These are phyloP conservation scores for Helicolenus hilgendorfi DNA, from an alignment of 2,797 vertebrate species.

Conservation along the genomic window DNA sequence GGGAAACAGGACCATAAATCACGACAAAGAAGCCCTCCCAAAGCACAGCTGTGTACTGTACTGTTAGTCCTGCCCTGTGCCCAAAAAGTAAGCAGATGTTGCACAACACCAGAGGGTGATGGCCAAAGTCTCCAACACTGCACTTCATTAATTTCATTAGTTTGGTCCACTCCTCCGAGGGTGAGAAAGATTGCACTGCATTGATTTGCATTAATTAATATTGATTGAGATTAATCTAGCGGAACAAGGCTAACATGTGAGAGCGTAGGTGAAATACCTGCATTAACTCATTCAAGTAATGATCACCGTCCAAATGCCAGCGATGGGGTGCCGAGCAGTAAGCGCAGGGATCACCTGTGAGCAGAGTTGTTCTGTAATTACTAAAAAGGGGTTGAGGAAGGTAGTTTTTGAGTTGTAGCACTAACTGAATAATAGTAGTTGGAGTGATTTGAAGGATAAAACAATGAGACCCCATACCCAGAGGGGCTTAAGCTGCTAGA, in stretches of 20 bases:
- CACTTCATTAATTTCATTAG: slow-evolving; percentile 82
- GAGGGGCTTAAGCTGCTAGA: background rate
- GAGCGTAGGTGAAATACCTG: slow-evolving; percentile 54
- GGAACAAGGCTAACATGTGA: slow-evolving; percentile 56
- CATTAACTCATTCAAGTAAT: slow-evolving; percentile 24
- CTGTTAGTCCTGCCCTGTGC: slow-evolving; percentile 3
- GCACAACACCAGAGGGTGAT: slow-evolving; percentile 23
- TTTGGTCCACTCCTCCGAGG: slow-evolving; percentile 54
- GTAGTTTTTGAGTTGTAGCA: background rate
- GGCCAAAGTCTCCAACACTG: slow-evolving; percentile 51
- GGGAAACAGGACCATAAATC: slow-evolving; percentile 48
- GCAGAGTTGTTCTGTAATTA: background rate
- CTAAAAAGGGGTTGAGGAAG: background rate
- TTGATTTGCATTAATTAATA: slow-evolving; percentile 87
- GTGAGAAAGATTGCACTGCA: slow-evolving; percentile 63
- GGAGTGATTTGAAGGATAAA: background rate
- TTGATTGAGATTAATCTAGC: slow-evolving; percentile 84
- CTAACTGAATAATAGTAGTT: background rate
- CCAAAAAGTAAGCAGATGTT: slow-evolving; percentile 42
- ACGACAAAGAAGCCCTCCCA: slow-evolving; percentile 26
- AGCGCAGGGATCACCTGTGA: background rate
- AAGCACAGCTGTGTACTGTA: slow-evolving; percentile 18
- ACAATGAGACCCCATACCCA: background rate
- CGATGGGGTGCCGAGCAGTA: background rate
- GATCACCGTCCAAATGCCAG: background rate